Evolutionary conservation across 2,113 vertebrate species (phyloP).

Genomic region (Phaethornis superciliosus): DNA sequence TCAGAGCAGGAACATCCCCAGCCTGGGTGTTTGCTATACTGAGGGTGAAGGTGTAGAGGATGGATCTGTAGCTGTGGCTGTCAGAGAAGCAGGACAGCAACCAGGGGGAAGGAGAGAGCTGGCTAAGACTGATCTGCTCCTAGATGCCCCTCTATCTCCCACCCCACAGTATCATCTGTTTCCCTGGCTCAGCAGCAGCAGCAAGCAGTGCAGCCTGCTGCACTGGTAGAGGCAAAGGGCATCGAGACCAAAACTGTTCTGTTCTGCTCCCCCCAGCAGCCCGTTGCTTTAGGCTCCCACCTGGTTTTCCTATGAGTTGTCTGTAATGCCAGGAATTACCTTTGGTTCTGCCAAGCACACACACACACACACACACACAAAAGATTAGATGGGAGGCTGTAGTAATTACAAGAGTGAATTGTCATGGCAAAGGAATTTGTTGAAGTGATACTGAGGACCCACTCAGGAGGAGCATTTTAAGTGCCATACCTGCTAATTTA

Average conservation of each 20-base stretch:
- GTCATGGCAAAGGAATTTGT: background rate
- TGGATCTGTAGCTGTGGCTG: background rate
- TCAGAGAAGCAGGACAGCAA: background rate
- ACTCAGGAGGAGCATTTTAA: background rate
- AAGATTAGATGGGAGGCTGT: background rate
- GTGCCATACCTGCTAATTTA: background rate
- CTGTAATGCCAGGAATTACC: background rate
- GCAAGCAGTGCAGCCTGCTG: background rate
- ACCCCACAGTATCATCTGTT: background rate
- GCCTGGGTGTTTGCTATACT: accelerated
- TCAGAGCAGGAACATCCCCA: background rate
- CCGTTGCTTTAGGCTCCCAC: background rate
- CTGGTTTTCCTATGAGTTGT: background rate
- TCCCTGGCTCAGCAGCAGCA: background rate
- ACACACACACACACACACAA: background rate
- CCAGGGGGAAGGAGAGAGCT: background rate
- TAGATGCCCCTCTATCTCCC: background rate
- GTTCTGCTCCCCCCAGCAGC: background rate
- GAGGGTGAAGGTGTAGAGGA: background rate
- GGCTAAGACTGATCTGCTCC: background rate
- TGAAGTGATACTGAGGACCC: background rate
- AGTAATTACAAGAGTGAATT: background rate
- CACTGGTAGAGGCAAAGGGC: background rate
- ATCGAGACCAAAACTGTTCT: accelerated
- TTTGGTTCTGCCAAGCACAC: background rate